Percentiles rank a stretch among this genome's conserved stretches.
Conservation (phyloP, 2,113 vertebrate species). For the Potamarius usumacintae region DNA sequence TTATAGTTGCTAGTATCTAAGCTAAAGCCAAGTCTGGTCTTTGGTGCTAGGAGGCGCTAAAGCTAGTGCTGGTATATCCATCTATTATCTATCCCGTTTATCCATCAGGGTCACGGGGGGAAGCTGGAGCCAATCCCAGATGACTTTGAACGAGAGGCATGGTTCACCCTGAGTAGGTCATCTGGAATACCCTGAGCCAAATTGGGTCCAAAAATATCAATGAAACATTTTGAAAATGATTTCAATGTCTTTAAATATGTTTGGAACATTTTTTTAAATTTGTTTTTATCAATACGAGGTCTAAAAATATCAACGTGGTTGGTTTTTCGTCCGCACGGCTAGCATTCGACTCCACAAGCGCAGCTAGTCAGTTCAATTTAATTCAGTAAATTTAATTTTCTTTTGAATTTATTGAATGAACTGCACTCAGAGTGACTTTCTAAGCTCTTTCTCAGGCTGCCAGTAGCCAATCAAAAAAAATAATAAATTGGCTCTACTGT, state of each 20-base stretch:
- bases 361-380: conserved; percentile 18
- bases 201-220: neutral
- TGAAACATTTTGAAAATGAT: neutral
- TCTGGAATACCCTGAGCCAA: neutral
- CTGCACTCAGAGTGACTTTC: neutral
- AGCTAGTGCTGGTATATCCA: neutral
- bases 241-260: neutral
- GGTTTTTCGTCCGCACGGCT: neutral
- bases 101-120: too few species aligned
- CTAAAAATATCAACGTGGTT: neutral
- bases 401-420: conserved; percentile 25
- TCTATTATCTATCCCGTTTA: too few species aligned
- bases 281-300: neutral
- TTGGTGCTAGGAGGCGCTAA: neutral
- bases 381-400: conserved; percentile 14
- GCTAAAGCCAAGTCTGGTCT: neutral
- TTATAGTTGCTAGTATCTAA: neutral
- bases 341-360: neutral
- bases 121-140: too few species aligned
- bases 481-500: neutral
- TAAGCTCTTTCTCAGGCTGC: neutral
- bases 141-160: too few species aligned
- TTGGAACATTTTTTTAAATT: neutral
- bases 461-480: conserved; percentile 16
- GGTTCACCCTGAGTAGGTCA: too few species aligned